Conservation (phyloP, 2,797 vertebrate genomes). For the Pyrocephalus nanus region DNA sequence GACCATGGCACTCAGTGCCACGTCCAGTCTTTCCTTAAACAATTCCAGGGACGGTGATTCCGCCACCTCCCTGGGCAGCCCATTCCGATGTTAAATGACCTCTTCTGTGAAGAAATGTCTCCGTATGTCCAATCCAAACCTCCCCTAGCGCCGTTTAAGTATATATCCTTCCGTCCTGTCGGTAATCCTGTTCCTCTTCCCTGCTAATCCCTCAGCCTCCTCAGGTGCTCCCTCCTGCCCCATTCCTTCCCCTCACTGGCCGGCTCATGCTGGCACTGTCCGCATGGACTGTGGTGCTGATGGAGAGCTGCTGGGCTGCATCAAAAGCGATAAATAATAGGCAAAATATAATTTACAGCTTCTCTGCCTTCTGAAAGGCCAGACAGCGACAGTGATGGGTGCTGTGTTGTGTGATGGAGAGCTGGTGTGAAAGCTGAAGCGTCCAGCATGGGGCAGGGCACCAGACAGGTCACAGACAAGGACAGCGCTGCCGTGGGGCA, state of each 20-base stretch:
- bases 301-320: accelerated
- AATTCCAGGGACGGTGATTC: not conserved
- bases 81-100: not conserved
- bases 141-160: accelerated
- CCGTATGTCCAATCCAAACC: not conserved
- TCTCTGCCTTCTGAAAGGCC: not conserved
- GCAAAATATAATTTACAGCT: accelerated
- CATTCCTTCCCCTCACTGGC: accelerated
- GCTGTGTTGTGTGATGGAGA: accelerated
- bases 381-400: accelerated
- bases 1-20: not conserved
- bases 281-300: accelerated
- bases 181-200: not conserved
- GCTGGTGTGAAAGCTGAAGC: accelerated
- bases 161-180: accelerated
- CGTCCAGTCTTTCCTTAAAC: not conserved
- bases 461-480: accelerated
- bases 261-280: accelerated
- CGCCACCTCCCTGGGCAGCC: not conserved
- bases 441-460: accelerated
- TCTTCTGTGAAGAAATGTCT: not conserved
- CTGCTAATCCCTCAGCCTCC: accelerated
- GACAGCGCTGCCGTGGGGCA: not conserved
- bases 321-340: not conserved
- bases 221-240: not conserved